phyloP scores from a whole-genome alignment of 2,888 invertebrate species.

The Callosobruchus maculatus region DNA sequence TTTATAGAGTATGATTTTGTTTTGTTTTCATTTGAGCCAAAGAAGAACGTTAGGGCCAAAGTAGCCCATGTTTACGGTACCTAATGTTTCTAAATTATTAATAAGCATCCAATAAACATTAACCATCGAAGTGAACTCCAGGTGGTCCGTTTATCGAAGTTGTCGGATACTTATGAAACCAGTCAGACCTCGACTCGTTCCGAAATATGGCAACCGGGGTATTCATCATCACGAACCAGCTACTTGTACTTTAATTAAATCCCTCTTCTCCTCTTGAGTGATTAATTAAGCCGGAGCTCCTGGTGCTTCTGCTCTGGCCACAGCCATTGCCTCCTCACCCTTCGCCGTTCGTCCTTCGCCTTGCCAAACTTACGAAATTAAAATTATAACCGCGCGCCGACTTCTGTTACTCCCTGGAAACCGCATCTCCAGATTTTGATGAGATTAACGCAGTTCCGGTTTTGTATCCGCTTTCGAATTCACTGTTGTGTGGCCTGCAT shows the following conservation, averaged over 20 bases:
- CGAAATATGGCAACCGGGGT: constrained; percentile 24
- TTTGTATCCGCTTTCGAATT: background rate
- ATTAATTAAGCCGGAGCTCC: constrained; percentile 41
- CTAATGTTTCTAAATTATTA: too few species aligned
- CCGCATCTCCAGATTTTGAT: background rate
- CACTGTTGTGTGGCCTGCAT: background rate
- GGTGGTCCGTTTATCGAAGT: too few species aligned
- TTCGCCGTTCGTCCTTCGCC: too few species aligned
- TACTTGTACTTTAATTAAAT: constrained; percentile 47
- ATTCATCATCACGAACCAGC: constrained; percentile 45
- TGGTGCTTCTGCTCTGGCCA: constrained; percentile 30
- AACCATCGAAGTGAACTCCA: too few species aligned
- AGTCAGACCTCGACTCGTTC: background rate
- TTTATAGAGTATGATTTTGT: too few species aligned
- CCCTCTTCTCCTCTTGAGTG: constrained; percentile 42
- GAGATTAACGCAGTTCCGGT: background rate
- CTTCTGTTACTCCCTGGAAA: background rate
- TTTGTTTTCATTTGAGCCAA: too few species aligned
- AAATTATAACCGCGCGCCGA: constrained; percentile 27
- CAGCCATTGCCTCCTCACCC: background rate
- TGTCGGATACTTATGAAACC: background rate
- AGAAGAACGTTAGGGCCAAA: too few species aligned
- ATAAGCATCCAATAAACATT: too few species aligned
- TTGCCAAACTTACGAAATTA: constrained; percentile 36
- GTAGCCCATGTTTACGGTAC: too few species aligned